phyloP scores from a whole-genome alignment of 1,140 invertebrate species.

The Metopolophium dirhodum region DNA sequence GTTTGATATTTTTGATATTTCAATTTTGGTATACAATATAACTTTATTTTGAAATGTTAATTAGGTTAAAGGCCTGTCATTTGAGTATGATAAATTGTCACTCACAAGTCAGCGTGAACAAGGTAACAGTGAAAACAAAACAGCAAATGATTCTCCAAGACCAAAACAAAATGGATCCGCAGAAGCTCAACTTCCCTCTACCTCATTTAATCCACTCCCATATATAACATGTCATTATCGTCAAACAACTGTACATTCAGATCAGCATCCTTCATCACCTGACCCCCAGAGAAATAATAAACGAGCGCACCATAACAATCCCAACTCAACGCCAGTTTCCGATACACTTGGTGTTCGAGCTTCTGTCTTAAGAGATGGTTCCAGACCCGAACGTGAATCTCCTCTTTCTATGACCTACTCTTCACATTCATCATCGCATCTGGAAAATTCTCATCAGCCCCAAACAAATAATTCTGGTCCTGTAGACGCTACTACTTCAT shows the following conservation, averaged over 20 bases:
- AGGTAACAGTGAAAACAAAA: constrained; percentile 42
- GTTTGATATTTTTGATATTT: neutral
- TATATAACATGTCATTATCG: constrained; percentile 43
- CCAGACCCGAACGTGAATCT: constrained; percentile 60
- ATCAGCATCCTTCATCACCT: constrained; percentile 27
- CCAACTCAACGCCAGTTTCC: constrained; percentile 28
- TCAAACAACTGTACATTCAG: constrained; percentile 26
- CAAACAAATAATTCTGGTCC: constrained; percentile 42
- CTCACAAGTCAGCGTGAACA: constrained; percentile 62
- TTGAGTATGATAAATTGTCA: constrained; percentile 78
- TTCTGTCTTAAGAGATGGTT: constrained; percentile 72
- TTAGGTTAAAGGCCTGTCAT: constrained; percentile 79
- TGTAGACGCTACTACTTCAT: constrained; percentile 24
- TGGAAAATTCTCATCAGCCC: constrained; percentile 50
- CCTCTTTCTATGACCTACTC: constrained; percentile 56
- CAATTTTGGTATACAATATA: neutral
- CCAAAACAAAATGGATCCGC: constrained; percentile 46
- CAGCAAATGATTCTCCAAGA: constrained; percentile 4
- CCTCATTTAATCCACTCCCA: constrained; percentile 28
- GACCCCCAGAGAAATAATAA: constrained; percentile 66
- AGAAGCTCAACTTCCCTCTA: constrained; percentile 18
- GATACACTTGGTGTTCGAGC: constrained; percentile 64
- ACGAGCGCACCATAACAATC: constrained; percentile 62
- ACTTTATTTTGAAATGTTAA: neutral
- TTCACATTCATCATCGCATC: constrained; percentile 49